Evolutionary conservation across 1,140 invertebrate species (phyloP), one percentile per base, ranked within the genome.

Genomic region (Leptoteleia sp.): DNA sequence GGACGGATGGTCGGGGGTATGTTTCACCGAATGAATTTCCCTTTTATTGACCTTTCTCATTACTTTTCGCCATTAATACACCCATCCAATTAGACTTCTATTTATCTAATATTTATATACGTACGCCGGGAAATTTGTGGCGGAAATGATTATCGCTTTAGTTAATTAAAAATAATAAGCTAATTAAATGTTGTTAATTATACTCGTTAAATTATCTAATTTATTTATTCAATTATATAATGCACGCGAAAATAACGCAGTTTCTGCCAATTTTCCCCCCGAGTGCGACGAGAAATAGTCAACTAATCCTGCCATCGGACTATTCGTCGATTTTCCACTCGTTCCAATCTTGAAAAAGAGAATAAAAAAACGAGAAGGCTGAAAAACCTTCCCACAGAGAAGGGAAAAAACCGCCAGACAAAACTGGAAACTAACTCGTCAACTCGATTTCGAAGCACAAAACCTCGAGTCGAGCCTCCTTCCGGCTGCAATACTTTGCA

Each of bases 1-100:
- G 27, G 76, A 79, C 25, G 15, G 25, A 16, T 79, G 70, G 73
- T 31, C 47, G 33, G 55, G 57, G 76, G 76, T 79, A 73, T 70
- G 43, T 62, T 79, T 42, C 42, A 16, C 25, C 3, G 8, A 19
- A 50, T 50, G 4, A 35, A 50, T 19, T 12, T 13, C 8, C 29
- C 9, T 22, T 19, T 22, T 22, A 22, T 22, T 22, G 2, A 22
- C 19, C 19, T 22, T 22, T 22, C 19, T 2, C 19, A 2, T 22
- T 22, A 22, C 5, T 22, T 22, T 5, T 3, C 5, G 2, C 5
- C 5, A 22, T 22, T 22, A 22, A 22, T 22, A 5, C 5, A 3
- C 5, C 19, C 19, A 3, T 22, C 2, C 5, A 3, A 22, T 22
- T 22, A 5, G 19, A 22, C 2, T 3, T 22, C 5, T 3, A 22